Evolutionary conservation across 2,113 vertebrate species (phyloP).

Genomic region (Butorides virescens): DNA sequence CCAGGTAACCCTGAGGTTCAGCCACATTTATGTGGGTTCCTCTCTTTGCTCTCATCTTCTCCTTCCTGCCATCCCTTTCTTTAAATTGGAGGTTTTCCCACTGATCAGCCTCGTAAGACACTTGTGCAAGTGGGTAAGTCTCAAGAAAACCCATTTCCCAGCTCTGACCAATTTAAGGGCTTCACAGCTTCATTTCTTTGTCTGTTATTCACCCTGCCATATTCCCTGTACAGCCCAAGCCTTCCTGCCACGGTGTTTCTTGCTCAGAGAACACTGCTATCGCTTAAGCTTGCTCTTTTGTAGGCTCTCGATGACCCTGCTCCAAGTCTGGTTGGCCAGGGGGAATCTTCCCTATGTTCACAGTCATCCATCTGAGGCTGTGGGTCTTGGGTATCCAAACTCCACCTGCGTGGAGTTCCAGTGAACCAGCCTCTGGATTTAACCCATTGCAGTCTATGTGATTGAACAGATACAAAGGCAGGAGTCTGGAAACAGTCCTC

Average conservation of each 20-base stretch:
- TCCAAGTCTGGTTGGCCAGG: background rate
- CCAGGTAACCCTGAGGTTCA: background rate
- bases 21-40: background rate
- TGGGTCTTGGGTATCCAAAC: background rate
- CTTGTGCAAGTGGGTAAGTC: background rate
- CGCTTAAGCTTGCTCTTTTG: background rate
- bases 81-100: background rate
- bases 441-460: background rate
- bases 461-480: background rate
- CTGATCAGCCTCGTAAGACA: fast-evolving
- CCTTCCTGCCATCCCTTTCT: background rate
- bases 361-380: background rate
- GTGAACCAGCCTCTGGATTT: background rate
- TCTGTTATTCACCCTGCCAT: background rate
- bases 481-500: background rate
- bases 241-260: background rate
- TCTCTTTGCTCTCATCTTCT: background rate
- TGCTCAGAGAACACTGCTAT: background rate
- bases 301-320: background rate
- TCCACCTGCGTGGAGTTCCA: background rate
- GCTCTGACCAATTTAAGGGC: background rate
- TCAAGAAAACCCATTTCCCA: background rate
- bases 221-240: background rate
- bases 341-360: background rate
- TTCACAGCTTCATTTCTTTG: background rate